Percentiles rank a stretch among this genome's conserved stretches.
These are phyloP conservation scores for Tachysurus vachellii DNA, from an alignment of 2,113 vertebrate genomes.

Conservation along the genomic window DNA sequence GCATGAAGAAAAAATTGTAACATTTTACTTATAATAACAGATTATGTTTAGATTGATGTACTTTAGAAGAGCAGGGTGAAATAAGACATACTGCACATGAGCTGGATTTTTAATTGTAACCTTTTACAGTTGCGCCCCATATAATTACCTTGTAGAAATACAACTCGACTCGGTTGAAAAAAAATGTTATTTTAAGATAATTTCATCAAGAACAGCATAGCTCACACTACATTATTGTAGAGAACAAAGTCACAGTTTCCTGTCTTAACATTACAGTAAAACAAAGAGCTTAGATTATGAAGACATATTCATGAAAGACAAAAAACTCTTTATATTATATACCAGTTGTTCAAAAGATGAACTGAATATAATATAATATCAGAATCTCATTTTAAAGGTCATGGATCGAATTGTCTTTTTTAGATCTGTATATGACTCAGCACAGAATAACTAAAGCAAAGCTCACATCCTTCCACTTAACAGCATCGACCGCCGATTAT, in stretches of 20 bases:
- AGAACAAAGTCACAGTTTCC: not conserved
- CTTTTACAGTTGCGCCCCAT: too few relatives aligned
- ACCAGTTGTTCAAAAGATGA: not conserved
- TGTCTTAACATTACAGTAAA: not conserved
- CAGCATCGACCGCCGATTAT: not conserved
- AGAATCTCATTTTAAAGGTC: too few relatives aligned
- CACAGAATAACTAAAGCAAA: not conserved
- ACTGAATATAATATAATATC: not conserved
- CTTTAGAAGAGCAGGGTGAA: too few relatives aligned
- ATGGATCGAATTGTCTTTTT: too few relatives aligned
- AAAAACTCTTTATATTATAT: not conserved
- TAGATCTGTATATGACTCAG: not conserved
- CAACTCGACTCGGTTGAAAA: too few relatives aligned
- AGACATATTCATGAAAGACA: not conserved
- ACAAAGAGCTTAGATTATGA: too few relatives aligned
- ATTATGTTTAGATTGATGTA: too few relatives aligned
- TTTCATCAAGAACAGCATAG: not conserved
- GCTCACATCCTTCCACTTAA: not conserved
- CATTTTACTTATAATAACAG: too few relatives aligned
- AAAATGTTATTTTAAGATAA: too few relatives aligned
- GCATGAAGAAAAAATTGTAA: too few relatives aligned
- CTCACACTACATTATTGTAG: not conserved
- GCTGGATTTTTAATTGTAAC: too few relatives aligned
- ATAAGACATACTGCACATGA: too few relatives aligned
- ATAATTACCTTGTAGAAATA: not conserved